A percentile compares a stretch with the other conserved stretches of the same genome.
phyloP scores from a whole-genome alignment of 2,113 vertebrate genomes.

The Anser cygnoides region DNA sequence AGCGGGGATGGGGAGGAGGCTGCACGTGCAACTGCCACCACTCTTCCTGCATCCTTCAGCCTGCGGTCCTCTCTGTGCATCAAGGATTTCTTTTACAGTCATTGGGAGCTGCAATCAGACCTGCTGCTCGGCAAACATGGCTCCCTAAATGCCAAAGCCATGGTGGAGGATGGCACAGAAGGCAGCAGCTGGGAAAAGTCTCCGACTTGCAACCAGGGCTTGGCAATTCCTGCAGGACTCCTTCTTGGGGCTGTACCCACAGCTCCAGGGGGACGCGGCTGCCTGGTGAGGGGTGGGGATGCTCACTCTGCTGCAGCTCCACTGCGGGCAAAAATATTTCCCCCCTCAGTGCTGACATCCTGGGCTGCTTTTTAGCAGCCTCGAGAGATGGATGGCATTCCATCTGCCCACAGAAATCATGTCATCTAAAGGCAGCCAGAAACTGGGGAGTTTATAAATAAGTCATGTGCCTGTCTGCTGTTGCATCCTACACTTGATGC shows the following conservation, averaged over 20 bases:
- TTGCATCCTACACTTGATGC: conserved; percentile 24
- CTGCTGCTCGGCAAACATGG: not conserved
- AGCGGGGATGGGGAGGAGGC: not conserved
- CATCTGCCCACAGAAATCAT: conserved; percentile 60
- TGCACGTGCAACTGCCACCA: no score
- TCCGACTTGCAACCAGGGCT: not conserved
- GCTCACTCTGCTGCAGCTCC: not conserved
- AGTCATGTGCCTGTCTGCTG: conserved; percentile 32
- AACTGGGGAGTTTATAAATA: conserved; percentile 19
- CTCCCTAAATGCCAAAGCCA: not conserved
- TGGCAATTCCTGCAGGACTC: not conserved
- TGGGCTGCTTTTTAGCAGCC: conserved; percentile 27
- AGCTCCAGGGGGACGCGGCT: not conserved
- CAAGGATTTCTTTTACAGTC: no score
- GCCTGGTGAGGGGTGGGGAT: not conserved
- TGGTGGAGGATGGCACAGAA: not conserved
- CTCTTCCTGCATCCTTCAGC: not conserved
- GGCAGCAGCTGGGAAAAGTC: not conserved
- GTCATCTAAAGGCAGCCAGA: conserved; percentile 64
- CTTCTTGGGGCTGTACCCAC: not conserved
- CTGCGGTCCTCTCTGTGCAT: accelerated
- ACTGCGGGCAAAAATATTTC: conserved; percentile 32
- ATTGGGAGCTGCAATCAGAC: not conserved
- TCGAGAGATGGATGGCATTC: conserved; percentile 70
- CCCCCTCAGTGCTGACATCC: not conserved